Evolutionary conservation across 2,888 invertebrate genomes (phyloP).

Genomic region (Biston stratarius): DNA sequence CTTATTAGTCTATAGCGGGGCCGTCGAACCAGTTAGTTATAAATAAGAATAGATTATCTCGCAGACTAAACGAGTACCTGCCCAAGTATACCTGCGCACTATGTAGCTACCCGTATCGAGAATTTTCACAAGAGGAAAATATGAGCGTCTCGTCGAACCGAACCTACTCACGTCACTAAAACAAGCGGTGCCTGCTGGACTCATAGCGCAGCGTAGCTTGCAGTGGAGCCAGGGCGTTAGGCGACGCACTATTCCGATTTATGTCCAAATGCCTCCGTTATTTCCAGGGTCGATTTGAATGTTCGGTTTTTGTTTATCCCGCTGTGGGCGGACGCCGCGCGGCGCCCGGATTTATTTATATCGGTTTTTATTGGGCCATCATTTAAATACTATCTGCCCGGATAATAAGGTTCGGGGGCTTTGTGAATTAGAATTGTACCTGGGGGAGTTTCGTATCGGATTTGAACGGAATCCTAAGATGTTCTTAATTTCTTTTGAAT

Average conservation of each 20-base stretch:
- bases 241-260: conserved; percentile 31
- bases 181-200: too few relatives aligned
- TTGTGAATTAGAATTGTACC: conserved; percentile 12
- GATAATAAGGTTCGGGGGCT: conserved; percentile 21
- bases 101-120: too few relatives aligned
- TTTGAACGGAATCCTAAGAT: not conserved
- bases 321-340: conserved; percentile 13
- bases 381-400: conserved; percentile 28
- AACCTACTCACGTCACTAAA: too few relatives aligned
- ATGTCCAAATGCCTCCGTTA: conserved; percentile 42
- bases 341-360: too few relatives aligned
- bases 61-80: too few relatives aligned
- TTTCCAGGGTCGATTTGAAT: conserved; percentile 44
- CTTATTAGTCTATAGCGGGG: too few relatives aligned
- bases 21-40: too few relatives aligned
- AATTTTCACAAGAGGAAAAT: too few relatives aligned
- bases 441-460: not conserved
- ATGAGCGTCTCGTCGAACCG: too few relatives aligned
- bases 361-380: conserved; percentile 25
- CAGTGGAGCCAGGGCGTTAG: not conserved
- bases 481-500: conserved; percentile 3
- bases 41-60: too few relatives aligned
- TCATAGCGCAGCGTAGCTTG: conserved; percentile 9
- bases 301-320: conserved; percentile 33
- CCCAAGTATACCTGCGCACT: too few relatives aligned